Conservation (phyloP, 2,113 vertebrate species). For the Silurus asotus region DNA sequence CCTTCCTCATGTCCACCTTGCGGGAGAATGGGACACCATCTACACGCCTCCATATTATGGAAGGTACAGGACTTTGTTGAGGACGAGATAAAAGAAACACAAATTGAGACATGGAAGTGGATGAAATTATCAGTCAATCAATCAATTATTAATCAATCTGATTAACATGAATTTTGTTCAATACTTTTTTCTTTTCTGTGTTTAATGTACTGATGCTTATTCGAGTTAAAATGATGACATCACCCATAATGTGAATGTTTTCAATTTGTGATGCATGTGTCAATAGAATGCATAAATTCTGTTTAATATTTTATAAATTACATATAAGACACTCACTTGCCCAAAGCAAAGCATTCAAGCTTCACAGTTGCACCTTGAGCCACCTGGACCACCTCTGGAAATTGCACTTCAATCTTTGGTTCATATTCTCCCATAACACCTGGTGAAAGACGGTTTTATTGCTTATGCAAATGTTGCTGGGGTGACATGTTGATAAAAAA, state of each 20-base stretch:
- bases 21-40: conserved; percentile 84
- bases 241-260: background rate
- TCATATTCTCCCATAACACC: conserved; percentile 99
- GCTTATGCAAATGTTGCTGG: background rate
- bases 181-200: background rate
- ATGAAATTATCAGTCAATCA: background rate
- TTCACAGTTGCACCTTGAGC: conserved; percentile 89
- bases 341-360: conserved; percentile 95
- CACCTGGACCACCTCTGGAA: conserved; percentile 87
- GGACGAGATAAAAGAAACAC: background rate
- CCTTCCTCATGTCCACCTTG: conserved; percentile 86
- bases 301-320: background rate
- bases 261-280: background rate
- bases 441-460: conserved; percentile 62
- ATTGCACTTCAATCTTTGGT: conserved; percentile 98
- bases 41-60: conserved; percentile 85
- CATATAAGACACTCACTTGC: conserved; percentile 84
- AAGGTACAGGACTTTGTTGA: conserved; percentile 83
- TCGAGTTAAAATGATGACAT: background rate
- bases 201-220: background rate
- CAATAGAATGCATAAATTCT: background rate
- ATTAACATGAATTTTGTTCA: background rate
- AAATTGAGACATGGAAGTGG: background rate
- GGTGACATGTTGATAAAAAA: background rate
- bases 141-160: background rate